Base-by-base conservation (phyloP, 2,797 vertebrate genomes). In the Tinamus major region DNA sequence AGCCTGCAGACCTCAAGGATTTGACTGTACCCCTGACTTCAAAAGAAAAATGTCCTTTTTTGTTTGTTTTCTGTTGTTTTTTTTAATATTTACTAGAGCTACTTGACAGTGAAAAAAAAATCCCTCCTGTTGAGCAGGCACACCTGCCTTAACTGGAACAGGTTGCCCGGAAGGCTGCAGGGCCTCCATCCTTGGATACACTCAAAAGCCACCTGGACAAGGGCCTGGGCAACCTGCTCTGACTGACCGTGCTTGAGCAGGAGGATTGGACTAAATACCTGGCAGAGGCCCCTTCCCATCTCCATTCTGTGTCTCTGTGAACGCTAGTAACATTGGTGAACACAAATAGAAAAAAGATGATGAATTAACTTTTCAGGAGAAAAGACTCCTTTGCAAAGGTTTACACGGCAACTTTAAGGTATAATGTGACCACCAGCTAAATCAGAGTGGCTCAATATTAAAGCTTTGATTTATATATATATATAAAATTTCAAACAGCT, bases 11-110 rank as follows among this genome's bases (percentile, higher is more conserved):
- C 21, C 62, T 53, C 37, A 84, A 84, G 59, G 35, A 77, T 55
- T 0, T 51, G 63, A 71, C 35, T 7, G 29, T 8, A 71, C 1
- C 1, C 23, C 6, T 24, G 58, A 18, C 29, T 65, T 53, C 1
- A 29, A 76, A 72, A 19, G 27, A 41, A 84, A n/a, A 72, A 89
- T 33, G 10, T 44, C 35, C 84, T 9, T 5, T 82, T 42, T 15
- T 67, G 21, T 90, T 13, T 78, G n/a, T 62, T 77, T 35, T 35
- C 35, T 35, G 35, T 35, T 35, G 35, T 35, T 85, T 6, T 31
- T 72, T 31, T 69, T 83, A 18, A 41, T 46, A 77, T 85, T 70
- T 44, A 70, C 20, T 77, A 82, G 41, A 77, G 46, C 6, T 79
- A 70, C 33, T 7, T 62, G 19, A 85, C 21, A 79, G 46, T 21